A percentile compares a stretch with the other conserved stretches of the same genome.
Conservation (phyloP, 2,888 invertebrate species). For the Tachystola acroxantha region DNA sequence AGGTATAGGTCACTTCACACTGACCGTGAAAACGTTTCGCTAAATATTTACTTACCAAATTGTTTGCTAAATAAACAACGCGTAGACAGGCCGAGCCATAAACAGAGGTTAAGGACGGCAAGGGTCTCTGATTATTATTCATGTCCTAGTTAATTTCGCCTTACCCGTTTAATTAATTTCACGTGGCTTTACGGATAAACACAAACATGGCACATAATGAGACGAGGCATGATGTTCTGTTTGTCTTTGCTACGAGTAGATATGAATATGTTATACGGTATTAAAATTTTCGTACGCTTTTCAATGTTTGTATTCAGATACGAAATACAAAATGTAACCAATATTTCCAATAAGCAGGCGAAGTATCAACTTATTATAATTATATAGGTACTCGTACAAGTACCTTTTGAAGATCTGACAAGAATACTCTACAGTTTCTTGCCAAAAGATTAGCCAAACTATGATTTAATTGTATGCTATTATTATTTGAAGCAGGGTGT, state of each 20-base stretch:
- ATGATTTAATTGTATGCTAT: no score
- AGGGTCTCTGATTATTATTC: conserved; percentile 16
- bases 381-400: no score
- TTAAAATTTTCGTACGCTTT: not conserved
- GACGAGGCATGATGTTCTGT: conserved; percentile 18
- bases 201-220: conserved; percentile 38
- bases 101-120: conserved; percentile 5
- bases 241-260: not conserved
- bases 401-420: no score
- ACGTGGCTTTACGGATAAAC: conserved; percentile 33
- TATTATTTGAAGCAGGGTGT: no score
- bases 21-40: not conserved
- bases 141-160: conserved; percentile 28
- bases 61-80: conserved; percentile 8
- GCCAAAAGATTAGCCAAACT: no score
- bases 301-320: not conserved
- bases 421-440: no score
- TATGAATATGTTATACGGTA: not conserved
- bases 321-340: no score
- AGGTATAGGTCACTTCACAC: not conserved
- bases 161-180: conserved; percentile 37
- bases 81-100: conserved; percentile 3
- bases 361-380: no score
- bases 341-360: no score
- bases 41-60: conserved; percentile 10